Evolutionary conservation across 92 coral and sea anemone genomes (phyloP).

Genomic region (Palythoa grandis): DNA sequence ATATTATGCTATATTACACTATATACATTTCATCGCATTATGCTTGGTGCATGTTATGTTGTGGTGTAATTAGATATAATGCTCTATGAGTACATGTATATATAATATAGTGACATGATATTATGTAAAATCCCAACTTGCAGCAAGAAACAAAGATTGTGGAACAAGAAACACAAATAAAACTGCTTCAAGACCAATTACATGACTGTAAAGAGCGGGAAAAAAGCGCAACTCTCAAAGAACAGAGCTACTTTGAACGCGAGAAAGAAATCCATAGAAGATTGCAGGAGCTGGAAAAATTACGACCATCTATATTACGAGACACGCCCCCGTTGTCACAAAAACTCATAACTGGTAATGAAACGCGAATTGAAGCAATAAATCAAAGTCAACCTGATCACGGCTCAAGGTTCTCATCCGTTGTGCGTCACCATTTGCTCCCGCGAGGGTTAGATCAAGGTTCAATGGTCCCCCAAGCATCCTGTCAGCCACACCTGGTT

Average conservation of each 20-base stretch:
- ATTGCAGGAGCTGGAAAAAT: slow-evolving; percentile 60
- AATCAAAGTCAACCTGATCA: not conserved
- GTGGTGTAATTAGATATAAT: too few species aligned
- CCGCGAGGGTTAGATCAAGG: not conserved
- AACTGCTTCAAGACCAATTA: slow-evolving; percentile 64
- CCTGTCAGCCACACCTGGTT: not conserved
- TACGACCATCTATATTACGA: slow-evolving; percentile 47
- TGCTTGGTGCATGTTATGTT: too few species aligned
- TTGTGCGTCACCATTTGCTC: slow-evolving; percentile 31
- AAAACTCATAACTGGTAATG: slow-evolving; percentile 31
- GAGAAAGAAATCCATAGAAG: slow-evolving; percentile 72
- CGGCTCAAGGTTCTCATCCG: slow-evolving; percentile 3
- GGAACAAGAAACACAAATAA: slow-evolving; percentile 63
- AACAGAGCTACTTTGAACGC: slow-evolving; percentile 66
- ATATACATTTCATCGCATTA: too few species aligned
- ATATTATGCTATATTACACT: not conserved
- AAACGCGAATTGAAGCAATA: slow-evolving; percentile 4
- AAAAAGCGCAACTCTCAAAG: slow-evolving; percentile 56
- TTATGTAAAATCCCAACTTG: too few species aligned
- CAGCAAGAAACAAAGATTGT: slow-evolving; percentile 71
- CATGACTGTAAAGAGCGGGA: slow-evolving; percentile 70
- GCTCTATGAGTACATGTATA: too few species aligned
- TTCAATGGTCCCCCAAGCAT: not conserved
- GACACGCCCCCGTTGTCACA: slow-evolving; percentile 66
- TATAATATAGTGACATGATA: too few species aligned